Conservation (phyloP, 2,888 invertebrate genomes). For the Xestia rhomboidea region DNA sequence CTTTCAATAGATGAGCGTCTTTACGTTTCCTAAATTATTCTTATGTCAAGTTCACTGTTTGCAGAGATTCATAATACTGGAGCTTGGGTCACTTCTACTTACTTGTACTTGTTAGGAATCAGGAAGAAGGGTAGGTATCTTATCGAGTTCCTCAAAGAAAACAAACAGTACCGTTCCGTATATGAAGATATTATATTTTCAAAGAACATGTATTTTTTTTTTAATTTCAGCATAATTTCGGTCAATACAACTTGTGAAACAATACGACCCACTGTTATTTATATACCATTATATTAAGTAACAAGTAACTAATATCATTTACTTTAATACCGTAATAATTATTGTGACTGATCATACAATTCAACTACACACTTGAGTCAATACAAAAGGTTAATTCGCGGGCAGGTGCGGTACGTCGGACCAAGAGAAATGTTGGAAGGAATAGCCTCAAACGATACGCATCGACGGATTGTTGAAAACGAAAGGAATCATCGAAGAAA, state of each 20-base stretch:
- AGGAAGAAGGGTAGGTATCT: not conserved
- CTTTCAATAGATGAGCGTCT: not conserved
- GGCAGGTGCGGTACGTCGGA: constrained; percentile 79
- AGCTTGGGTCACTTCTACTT: not conserved
- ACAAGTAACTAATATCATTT: constrained; percentile 89
- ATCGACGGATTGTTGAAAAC: constrained; percentile 37
- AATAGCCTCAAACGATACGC: constrained; percentile 50
- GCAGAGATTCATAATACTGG: not conserved
- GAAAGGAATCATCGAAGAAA: constrained; percentile 23
- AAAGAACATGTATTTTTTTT: constrained; percentile 89
- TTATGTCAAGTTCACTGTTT: not conserved
- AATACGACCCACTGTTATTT: constrained; percentile 83
- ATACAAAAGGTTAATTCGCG: constrained; percentile 83
- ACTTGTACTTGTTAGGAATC: not conserved
- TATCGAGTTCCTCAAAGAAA: constrained; percentile 64
- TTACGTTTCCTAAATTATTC: not conserved
- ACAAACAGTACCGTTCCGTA: constrained; percentile 81
- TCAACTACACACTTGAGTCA: constrained; percentile 85
- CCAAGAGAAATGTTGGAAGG: constrained; percentile 68
- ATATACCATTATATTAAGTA: constrained; percentile 84
- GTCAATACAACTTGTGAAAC: constrained; percentile 89
- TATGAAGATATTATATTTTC: constrained; percentile 91
- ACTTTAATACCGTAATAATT: constrained; percentile 83
- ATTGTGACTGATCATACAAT: constrained; percentile 87
- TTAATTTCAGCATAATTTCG: constrained; percentile 87